These are phyloP conservation scores for Leucophenga varia DNA, from an alignment of 1,140 invertebrate species.

Conservation along the genomic window DNA sequence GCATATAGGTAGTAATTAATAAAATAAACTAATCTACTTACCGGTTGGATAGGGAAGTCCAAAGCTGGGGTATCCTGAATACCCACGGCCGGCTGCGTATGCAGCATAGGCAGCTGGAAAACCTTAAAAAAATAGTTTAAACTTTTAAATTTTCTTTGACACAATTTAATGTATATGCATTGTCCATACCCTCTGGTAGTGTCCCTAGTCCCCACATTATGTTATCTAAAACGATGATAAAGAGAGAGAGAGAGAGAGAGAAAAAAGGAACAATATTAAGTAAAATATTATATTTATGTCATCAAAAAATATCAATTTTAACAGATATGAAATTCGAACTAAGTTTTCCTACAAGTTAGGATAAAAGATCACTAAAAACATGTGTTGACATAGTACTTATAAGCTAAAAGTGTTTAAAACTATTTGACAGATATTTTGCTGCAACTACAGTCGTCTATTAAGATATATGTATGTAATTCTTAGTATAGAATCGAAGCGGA, in stretches of 20 bases:
- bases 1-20: no score
- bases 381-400: no score
- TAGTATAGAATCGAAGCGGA: no score
- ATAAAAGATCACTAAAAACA: no score
- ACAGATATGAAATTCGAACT: no score
- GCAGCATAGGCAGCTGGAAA: conserved; percentile 91
- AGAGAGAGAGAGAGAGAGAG: conserved; percentile 22
- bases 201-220: conserved; percentile 97
- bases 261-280: conserved; percentile 16
- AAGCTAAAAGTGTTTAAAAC: no score
- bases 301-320: no score
- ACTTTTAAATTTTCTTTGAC: background rate
- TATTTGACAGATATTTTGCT: no score
- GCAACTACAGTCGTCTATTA: no score
- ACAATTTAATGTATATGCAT: background rate
- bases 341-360: no score
- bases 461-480: no score
- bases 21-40: no score
- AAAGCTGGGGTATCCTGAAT: conserved; percentile 95
- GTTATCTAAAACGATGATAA: conserved; percentile 68
- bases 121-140: conserved; percentile 60
- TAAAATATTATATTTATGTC: background rate
- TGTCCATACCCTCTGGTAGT: conserved; percentile 89
- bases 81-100: conserved; percentile 89
- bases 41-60: conserved; percentile 95